Evolutionary conservation across 2,113 vertebrate genomes (phyloP).

Genomic region (Ceratotherium simum): DNA sequence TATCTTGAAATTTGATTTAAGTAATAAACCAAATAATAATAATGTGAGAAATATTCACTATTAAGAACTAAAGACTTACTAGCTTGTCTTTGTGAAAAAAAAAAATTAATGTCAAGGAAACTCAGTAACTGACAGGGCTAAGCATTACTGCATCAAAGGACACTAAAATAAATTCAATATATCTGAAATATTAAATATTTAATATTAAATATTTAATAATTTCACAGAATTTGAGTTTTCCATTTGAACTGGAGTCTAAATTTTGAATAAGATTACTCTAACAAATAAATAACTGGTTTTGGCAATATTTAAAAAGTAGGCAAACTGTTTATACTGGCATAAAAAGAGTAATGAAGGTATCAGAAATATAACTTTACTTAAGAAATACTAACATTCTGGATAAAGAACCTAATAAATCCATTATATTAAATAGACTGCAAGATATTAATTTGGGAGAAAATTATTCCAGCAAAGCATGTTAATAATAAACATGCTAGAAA

Average conservation of each 20-base stretch:
- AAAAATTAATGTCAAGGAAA: conserved; percentile 1
- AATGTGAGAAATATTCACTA: neutral
- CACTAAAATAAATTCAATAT: conserved; percentile 14
- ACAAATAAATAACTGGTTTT: conserved; percentile 1
- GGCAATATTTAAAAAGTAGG: neutral
- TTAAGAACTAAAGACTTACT: conserved; percentile 8
- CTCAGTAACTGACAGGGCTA: conserved; percentile 1
- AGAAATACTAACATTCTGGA: neutral
- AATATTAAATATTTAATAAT: conserved; percentile 34
- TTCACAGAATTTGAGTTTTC: conserved; percentile 25
- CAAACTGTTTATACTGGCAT: neutral
- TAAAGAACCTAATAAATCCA: neutral
- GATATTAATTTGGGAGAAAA: neutral
- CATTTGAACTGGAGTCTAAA: conserved; percentile 11
- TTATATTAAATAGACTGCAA: neutral
- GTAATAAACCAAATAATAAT: conserved; percentile 31
- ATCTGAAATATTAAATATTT: neutral
- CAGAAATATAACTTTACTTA: conserved; percentile 33
- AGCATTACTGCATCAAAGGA: conserved; percentile 12
- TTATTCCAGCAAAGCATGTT: neutral
- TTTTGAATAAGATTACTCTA: conserved; percentile 17
- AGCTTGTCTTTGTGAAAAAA: neutral
- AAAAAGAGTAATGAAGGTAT: neutral
- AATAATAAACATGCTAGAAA: conserved; percentile 25
- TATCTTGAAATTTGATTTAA: conserved; percentile 33